Evolutionary conservation across 2,797 vertebrate genomes (phyloP).

Genomic region (Rhinoraja longicauda): DNA sequence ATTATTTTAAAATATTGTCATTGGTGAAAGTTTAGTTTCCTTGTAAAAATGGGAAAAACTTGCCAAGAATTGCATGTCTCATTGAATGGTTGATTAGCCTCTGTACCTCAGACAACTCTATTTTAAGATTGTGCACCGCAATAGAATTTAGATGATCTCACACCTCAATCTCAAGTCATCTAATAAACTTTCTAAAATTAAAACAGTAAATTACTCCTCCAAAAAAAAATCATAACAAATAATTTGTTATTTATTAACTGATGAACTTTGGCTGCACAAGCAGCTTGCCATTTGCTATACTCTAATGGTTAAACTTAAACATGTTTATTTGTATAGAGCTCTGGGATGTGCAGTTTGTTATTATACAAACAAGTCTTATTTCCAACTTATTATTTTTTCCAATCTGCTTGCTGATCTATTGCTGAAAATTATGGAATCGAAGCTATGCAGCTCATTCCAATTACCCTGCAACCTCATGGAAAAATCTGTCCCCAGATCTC

Average conservation of each 20-base stretch:
- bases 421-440: no score
- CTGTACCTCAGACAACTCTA: background rate
- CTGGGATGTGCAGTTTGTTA: background rate
- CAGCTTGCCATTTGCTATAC: background rate
- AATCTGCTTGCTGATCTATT: no score
- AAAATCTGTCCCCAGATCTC: no score
- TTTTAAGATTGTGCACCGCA: background rate
- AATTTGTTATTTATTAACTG: background rate
- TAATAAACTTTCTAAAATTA: background rate
- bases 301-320: background rate
- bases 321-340: background rate
- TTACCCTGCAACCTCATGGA: no score
- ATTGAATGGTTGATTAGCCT: no score
- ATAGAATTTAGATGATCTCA: background rate
- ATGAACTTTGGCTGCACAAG: background rate
- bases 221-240: background rate
- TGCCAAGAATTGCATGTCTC: no score
- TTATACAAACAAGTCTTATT: background rate
- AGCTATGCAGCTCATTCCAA: no score
- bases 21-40: background rate
- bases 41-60: background rate
- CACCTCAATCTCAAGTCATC: background rate
- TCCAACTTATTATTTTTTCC: no score
- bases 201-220: background rate
- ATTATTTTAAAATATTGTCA: background rate